These are phyloP conservation scores for Cosmopolites sordidus DNA, from an alignment of 2,888 invertebrate genomes.

Conservation along the genomic window DNA sequence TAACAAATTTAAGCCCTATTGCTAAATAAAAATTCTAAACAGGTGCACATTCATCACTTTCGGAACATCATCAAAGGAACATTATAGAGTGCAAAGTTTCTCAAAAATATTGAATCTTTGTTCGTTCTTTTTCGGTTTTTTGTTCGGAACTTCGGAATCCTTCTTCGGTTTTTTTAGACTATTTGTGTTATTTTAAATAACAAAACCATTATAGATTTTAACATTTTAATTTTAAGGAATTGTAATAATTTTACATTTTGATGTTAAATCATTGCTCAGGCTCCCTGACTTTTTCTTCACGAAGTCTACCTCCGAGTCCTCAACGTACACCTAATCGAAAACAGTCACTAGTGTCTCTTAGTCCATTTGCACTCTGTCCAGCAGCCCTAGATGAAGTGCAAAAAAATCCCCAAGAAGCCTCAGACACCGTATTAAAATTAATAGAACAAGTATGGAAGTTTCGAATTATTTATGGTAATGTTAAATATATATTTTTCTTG, in stretches of 20 bases:
- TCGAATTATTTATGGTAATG: not conserved
- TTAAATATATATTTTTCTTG: slow-evolving; percentile 1
- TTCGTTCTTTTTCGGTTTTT: too few species aligned
- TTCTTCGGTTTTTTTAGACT: too few species aligned
- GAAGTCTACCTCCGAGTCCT: slow-evolving; percentile 70
- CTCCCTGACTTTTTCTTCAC: slow-evolving; percentile 49
- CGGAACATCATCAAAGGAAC: too few species aligned
- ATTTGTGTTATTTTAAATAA: not conserved
- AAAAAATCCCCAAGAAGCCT: slow-evolving; percentile 45
- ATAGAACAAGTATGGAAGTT: slow-evolving; percentile 49
- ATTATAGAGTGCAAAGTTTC: too few species aligned
- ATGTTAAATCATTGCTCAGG: slow-evolving; percentile 39
- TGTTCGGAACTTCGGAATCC: too few species aligned
- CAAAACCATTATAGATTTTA: too few species aligned
- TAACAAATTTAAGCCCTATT: too few species aligned
- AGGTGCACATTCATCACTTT: too few species aligned
- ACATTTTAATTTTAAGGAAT: too few species aligned
- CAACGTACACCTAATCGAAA: slow-evolving; percentile 69
- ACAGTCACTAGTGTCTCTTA: slow-evolving; percentile 58
- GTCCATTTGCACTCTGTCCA: slow-evolving; percentile 58
- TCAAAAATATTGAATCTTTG: too few species aligned
- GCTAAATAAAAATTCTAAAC: too few species aligned
- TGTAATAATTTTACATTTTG: too few species aligned
- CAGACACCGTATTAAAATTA: slow-evolving; percentile 48
- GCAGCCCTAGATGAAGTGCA: slow-evolving; percentile 45